Evolutionary conservation across 2,888 invertebrate genomes (phyloP).

Genomic region (Drosophila picticornis): DNA sequence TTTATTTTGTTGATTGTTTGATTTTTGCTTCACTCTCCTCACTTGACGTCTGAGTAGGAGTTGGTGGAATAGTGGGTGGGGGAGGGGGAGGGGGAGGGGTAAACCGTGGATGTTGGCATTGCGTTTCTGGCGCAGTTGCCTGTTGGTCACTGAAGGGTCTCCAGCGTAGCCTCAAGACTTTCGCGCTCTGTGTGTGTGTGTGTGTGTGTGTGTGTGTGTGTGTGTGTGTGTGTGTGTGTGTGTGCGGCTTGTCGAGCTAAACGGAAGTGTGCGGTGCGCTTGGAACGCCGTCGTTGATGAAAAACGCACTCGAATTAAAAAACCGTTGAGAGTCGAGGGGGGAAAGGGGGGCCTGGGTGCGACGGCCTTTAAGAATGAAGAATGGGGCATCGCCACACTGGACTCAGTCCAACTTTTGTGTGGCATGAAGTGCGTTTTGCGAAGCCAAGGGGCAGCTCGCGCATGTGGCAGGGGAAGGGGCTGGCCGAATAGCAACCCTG

Average conservation of each 20-base stretch:
- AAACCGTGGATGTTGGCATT: slow-evolving; percentile 29
- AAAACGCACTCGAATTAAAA: slow-evolving; percentile 81
- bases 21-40: slow-evolving; percentile 68
- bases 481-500: slow-evolving; percentile 36
- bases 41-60: slow-evolving; percentile 31
- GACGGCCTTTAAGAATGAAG: not conserved
- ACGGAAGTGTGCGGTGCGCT: slow-evolving; percentile 60
- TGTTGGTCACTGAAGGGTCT: slow-evolving; percentile 75
- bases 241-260: slow-evolving; percentile 58
- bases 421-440: slow-evolving; percentile 53
- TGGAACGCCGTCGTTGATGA: slow-evolving; percentile 62
- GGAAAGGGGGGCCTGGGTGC: not conserved
- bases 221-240: slow-evolving; percentile 33
- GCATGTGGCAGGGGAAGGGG: not conserved
- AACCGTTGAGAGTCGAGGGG: slow-evolving; percentile 30
- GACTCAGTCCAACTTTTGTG: slow-evolving; percentile 44
- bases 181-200: slow-evolving; percentile 36
- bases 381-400: slow-evolving; percentile 23
- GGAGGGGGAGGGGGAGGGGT: not conserved
- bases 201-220: not conserved
- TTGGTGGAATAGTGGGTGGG: not conserved
- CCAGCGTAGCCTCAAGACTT: slow-evolving; percentile 79
- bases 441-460: not conserved
- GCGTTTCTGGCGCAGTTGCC: slow-evolving; percentile 74
- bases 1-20: slow-evolving; percentile 81